Base-by-base conservation (phyloP, 2,888 invertebrate genomes). In the Nomada goodeniana region DNA sequence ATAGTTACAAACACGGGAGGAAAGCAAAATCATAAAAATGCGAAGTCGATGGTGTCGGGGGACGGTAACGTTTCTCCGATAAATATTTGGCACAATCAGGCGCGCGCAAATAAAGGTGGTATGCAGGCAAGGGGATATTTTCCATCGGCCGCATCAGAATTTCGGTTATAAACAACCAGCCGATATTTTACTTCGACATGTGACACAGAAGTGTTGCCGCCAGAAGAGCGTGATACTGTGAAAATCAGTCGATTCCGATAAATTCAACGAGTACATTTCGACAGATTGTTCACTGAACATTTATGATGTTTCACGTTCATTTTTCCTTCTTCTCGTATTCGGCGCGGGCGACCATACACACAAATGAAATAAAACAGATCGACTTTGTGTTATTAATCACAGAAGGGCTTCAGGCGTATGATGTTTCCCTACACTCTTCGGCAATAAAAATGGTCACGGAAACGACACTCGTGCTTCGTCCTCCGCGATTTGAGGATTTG, bases 61-160 rank as follows among this genome's bases (percentile, higher is more conserved):
- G 50, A 53, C 36, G 63, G 61, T 42, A 55, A 74, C 47, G 60
- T 68, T 76, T 71, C 63, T 70, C 64, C 71, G 67, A 57, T 83
- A 85, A 80, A 85, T 85, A 85, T 85, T 83, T 85, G 83, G 64
- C 75, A 70, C 80, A 83, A 80, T 78, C 80, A 85, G 74, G 59
- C 68, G 76, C 73, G 55, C 57, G 82, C 68, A 79, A 57, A 57
- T 57, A 57, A 57, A 57, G 57, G 20, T 13, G 26, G 13, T 23
- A 20, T 20, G 47, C 47, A 2, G 11, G 47, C 47, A 47, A 4
- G 47, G 47, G 15, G 26, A 57, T 4, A 23, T 57, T 23, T 57
- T 26, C 23, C 57, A 20, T 9, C 55, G 11, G 11, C 11, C 57
- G 57, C 9, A 57, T 57, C 23, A 57, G 23, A 57, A 57, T 57